These are phyloP conservation scores for Sphaerodactylus townsendi DNA, from an alignment of 2,113 vertebrate genomes.

Conservation along the genomic window DNA sequence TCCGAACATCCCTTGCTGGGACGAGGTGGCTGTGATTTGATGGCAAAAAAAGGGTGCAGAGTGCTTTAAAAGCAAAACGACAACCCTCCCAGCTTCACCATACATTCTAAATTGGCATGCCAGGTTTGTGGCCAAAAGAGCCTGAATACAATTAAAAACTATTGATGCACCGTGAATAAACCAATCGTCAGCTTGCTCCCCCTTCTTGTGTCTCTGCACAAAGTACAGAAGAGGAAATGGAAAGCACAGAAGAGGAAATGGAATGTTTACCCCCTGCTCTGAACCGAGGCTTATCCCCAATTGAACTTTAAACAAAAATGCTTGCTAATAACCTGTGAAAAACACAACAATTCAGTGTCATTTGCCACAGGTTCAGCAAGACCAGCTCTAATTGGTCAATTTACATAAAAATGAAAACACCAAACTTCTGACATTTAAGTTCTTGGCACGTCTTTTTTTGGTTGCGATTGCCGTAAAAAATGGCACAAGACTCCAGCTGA, in stretches of 20 bases:
- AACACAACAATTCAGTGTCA: conserved; percentile 57
- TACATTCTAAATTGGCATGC: not conserved
- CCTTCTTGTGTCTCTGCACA: conserved; percentile 18
- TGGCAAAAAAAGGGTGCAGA: too few relatives aligned
- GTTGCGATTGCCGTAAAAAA: conserved; percentile 61
- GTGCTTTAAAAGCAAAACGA: conserved; percentile 45
- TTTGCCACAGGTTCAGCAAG: conserved; percentile 67
- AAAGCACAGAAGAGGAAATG: conserved; percentile 32
- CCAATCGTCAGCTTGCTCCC: not conserved
- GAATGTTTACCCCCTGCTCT: conserved; percentile 43
- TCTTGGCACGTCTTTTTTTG: conserved; percentile 54
- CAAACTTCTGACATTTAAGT: conserved; percentile 66
- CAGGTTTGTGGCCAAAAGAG: conserved; percentile 31
- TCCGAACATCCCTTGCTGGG: too few relatives aligned
- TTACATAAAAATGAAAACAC: conserved; percentile 73
- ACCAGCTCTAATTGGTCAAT: conserved; percentile 68
- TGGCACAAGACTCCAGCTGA: conserved; percentile 51
- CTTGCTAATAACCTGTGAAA: conserved; percentile 73
- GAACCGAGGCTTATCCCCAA: conserved; percentile 69
- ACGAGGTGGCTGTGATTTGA: too few relatives aligned
- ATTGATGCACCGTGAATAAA: conserved; percentile 22
- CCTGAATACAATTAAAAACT: conserved; percentile 28
- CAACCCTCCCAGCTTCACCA: too few relatives aligned
- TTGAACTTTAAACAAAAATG: conserved; percentile 72
- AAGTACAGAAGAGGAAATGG: conserved; percentile 31